Conservation (phyloP, 1,140 invertebrate genomes). For the Drosophila ercepeae region DNA sequence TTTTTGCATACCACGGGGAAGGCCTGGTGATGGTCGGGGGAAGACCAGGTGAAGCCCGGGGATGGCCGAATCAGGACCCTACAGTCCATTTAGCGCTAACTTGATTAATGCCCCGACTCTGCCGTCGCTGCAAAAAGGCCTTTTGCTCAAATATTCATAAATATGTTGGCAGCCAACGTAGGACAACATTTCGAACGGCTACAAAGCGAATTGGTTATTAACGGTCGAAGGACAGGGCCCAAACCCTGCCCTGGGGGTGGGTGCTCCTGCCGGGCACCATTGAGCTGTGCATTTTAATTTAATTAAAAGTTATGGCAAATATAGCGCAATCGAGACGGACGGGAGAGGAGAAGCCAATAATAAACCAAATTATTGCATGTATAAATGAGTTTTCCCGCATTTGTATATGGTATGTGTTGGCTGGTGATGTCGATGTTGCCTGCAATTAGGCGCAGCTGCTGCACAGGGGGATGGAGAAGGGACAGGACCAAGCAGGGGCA, state of each 20-base stretch:
- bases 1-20: background rate
- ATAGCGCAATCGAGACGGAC: conserved; percentile 45
- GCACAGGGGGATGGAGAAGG: conserved; percentile 3
- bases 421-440: conserved; percentile 47
- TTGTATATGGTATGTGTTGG: conserved; percentile 33
- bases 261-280: conserved; percentile 36
- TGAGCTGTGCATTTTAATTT: conserved; percentile 80
- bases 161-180: conserved; percentile 57
- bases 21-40: too few species aligned
- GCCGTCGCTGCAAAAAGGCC: background rate
- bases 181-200: conserved; percentile 45
- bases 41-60: too few species aligned
- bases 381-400: conserved; percentile 74
- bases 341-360: conserved; percentile 56
- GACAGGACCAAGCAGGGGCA: background rate
- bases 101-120: conserved; percentile 47
- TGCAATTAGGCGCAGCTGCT: conserved; percentile 79
- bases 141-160: conserved; percentile 77
- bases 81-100: conserved; percentile 55
- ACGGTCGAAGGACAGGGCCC: conserved; percentile 30
- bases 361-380: conserved; percentile 82
- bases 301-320: conserved; percentile 82
- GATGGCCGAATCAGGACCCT: conserved; percentile 13
- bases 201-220: conserved; percentile 81
- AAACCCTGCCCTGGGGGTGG: background rate